Evolutionary conservation across 2,113 vertebrate species (phyloP), one percentile per base, ranked within the genome.

Genomic region (Aptenodytes patagonicus): DNA sequence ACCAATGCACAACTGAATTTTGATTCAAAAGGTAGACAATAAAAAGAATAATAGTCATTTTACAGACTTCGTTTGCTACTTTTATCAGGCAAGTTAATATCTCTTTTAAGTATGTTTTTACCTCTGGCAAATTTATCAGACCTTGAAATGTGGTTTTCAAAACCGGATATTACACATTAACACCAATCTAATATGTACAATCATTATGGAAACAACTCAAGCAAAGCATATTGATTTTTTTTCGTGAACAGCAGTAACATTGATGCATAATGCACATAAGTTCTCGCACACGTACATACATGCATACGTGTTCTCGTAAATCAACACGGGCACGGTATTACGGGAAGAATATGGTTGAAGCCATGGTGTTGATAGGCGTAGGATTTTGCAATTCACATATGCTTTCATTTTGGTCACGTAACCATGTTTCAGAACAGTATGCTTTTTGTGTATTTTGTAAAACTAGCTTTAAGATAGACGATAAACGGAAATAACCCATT

Each of bases 231-330:
- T 46, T 40, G 78, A 19, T 20, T 58, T 87, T 64, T 68, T 79
- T 90, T 91, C 5, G 9, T 57, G 91, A 82, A 65, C 65, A 80
- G 61, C n/a, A 44, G 1, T 3, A 54, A 17, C 24, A 29, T 3
- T 4, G 24, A 86, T 13, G 89, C 19, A 8, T 19, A 44, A 81
- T 49, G 66, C 44, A 57, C 62, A 54, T 5, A 6, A 36, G 61
- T 62, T 86, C 84, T 72, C 73, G 16, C 36, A 13, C 24, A 29
- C 8, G 34, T 1, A 31, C 84, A 58, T 2, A 42, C 21, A 72
- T 70, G 60, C 51, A 80, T 36, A 55, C 3, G 29, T 68, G 97
- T 98, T 98, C 98, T 94, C 16, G 97, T 98, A 98, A 98, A 83
- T 13, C 20, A 81, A 31, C 17, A 6, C 16, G 0, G 13, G 81